phyloP scores from a whole-genome alignment of 2,888 invertebrate genomes.

The Cryptus viduatorius region DNA sequence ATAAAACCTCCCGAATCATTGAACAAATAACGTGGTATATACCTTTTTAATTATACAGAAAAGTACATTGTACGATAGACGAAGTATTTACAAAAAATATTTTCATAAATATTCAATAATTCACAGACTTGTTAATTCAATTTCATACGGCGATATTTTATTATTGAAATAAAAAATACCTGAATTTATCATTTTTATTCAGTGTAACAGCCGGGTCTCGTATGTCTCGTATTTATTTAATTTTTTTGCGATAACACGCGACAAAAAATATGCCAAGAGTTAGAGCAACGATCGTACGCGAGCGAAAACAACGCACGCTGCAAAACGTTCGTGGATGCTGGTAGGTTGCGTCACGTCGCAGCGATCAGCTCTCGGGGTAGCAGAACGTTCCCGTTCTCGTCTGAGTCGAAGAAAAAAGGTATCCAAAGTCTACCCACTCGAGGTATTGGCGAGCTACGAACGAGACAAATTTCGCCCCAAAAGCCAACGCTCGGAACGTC shows the following conservation, averaged over 20 bases:
- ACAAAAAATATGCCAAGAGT: not conserved
- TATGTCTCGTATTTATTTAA: not conserved
- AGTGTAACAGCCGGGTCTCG: too few species aligned
- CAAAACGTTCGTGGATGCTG: slow-evolving; percentile 14
- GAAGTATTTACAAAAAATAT: not conserved
- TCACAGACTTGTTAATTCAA: too few species aligned
- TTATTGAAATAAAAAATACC: too few species aligned
- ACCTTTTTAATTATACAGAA: not conserved
- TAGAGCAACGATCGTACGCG: not conserved
- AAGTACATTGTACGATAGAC: not conserved
- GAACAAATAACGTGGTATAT: not conserved
- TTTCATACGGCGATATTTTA: too few species aligned
- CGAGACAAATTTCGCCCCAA: slow-evolving; percentile 26
- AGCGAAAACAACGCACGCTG: slow-evolving; percentile 6
- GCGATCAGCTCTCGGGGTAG: slow-evolving; percentile 13
- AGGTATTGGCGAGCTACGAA: slow-evolving; percentile 22
- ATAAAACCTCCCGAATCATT: not conserved
- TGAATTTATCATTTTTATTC: too few species aligned
- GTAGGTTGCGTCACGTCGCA: slow-evolving; percentile 34
- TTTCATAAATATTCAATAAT: too few species aligned
- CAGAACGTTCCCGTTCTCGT: not conserved
- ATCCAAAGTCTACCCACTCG: slow-evolving; percentile 29
- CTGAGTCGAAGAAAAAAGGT: not conserved
- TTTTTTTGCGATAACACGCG: not conserved
- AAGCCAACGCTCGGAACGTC: slow-evolving; percentile 7